Evolutionary conservation across 2,797 vertebrate species (phyloP).

Genomic region (Hypotaenidia okinawae): DNA sequence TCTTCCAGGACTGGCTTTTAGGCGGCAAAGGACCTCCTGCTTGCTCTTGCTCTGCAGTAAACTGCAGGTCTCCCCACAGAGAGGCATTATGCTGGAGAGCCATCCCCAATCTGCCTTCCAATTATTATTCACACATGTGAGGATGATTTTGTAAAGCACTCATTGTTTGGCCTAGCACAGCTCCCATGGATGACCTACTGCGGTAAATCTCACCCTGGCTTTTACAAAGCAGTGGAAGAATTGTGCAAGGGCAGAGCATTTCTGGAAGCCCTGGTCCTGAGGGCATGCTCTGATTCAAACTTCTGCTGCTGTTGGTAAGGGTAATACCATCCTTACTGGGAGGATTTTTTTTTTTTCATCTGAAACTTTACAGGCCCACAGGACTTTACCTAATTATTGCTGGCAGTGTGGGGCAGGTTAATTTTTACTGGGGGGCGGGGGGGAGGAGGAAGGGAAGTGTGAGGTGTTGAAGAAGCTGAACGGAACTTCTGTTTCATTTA

Average conservation of each 20-base stretch:
- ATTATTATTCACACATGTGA: neutral
- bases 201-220: neutral
- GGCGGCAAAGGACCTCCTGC: neutral
- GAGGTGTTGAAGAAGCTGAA: neutral
- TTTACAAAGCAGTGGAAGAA: neutral
- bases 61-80: neutral
- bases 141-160: neutral
- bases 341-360: neutral
- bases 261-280: neutral
- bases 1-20: neutral
- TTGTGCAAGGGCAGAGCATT: neutral
- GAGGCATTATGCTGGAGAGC: neutral
- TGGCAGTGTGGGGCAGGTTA: neutral
- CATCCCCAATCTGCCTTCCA: neutral
- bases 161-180: neutral
- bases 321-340: neutral
- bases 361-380: neutral
- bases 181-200: neutral
- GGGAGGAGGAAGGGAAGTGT: too few species aligned
- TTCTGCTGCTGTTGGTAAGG: neutral
- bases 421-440: neutral
- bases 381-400: neutral
- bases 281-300: neutral
- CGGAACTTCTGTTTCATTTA: slow-evolving; percentile 23
- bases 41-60: neutral